Conservation (phyloP, 1,140 invertebrate genomes). For the Nasonia longicornis region DNA sequence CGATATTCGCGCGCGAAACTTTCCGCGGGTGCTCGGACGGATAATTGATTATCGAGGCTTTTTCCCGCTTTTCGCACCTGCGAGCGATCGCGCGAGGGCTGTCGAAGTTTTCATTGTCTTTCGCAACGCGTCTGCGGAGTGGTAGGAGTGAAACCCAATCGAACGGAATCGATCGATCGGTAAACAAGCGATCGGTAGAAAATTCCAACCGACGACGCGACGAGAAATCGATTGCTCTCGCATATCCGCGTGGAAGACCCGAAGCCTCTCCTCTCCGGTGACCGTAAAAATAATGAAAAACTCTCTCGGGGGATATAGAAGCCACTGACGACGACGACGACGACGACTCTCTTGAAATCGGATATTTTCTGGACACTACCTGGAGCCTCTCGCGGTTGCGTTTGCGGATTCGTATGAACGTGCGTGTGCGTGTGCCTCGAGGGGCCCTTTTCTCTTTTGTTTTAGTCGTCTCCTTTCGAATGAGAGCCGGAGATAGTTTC, state of each 20-base stretch:
- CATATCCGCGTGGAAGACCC: background rate
- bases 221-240: slow-evolving; percentile 30
- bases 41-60: no score
- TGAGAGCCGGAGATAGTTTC: background rate
- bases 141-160: background rate
- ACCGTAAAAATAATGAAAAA: slow-evolving; percentile 36
- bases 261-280: slow-evolving; percentile 23
- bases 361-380: slow-evolving; percentile 34
- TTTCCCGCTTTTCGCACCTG: background rate
- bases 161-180: background rate
- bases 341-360: slow-evolving; percentile 33
- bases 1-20: slow-evolving; percentile 2
- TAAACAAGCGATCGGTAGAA: background rate
- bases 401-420: background rate
- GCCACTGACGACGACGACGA: background rate
- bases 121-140: background rate
- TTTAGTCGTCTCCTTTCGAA: background rate
- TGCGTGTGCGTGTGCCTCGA: background rate
- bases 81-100: no score
- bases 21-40: background rate
- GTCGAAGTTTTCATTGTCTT: background rate
- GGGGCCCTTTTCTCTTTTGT: background rate
- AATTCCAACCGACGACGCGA: background rate
- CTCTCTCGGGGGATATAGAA: background rate
- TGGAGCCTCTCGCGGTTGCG: slow-evolving; percentile 18